Conservation (phyloP, 2,113 vertebrate genomes). For the Pterocles orientalis region DNA sequence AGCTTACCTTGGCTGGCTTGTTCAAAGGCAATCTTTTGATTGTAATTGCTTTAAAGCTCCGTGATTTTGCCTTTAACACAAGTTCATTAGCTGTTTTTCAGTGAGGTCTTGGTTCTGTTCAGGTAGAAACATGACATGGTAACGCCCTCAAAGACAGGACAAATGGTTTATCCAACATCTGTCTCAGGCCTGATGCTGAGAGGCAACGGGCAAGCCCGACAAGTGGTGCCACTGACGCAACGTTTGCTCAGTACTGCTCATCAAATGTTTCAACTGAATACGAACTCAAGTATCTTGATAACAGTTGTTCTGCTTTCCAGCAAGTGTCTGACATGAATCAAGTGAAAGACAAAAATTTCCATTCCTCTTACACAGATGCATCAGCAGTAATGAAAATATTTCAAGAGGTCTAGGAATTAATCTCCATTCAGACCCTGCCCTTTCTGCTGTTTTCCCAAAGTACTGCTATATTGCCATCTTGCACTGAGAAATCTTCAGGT, state of each 20-base stretch:
- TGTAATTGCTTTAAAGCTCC: background rate
- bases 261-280: background rate
- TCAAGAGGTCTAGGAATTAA: background rate
- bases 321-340: background rate
- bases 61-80: background rate
- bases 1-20: background rate
- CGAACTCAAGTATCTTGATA: background rate
- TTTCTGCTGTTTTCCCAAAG: background rate
- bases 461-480: background rate
- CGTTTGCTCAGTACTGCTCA: background rate
- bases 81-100: background rate
- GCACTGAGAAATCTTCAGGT: background rate
- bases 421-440: background rate
- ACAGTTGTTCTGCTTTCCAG: slow-evolving; percentile 21
- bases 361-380: background rate
- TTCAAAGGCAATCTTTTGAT: background rate
- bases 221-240: background rate
- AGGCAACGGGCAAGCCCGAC: fast-evolving
- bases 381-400: slow-evolving; percentile 5
- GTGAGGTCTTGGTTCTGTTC: background rate
- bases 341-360: slow-evolving; percentile 4
- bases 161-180: background rate
- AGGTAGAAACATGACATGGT: background rate
- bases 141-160: background rate
- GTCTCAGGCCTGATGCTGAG: background rate